Conservation (phyloP, 2,113 vertebrate genomes). For the Bungarus multicinctus region DNA sequence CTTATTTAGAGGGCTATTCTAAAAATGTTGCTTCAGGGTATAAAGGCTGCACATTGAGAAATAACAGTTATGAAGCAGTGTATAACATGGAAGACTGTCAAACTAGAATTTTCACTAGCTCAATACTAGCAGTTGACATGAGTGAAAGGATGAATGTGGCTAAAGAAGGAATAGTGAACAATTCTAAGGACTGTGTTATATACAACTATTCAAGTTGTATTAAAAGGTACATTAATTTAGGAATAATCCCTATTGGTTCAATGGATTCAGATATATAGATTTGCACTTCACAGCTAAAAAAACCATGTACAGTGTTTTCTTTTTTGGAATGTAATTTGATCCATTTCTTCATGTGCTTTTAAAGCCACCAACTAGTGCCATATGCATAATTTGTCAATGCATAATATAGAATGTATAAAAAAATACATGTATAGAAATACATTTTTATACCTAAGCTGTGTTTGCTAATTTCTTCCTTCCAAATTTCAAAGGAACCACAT, state of each 20-base stretch:
- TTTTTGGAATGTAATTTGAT: neutral
- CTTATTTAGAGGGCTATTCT: neutral
- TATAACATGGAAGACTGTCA: neutral
- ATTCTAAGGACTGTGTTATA: neutral
- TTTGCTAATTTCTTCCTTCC: constrained; percentile 7
- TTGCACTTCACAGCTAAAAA: neutral
- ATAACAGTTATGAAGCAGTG: neutral
- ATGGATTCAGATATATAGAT: neutral
- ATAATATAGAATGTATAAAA: too few species aligned
- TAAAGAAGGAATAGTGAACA: neutral
- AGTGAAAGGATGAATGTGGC: neutral
- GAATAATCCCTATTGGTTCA: neutral
- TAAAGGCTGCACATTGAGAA: neutral
- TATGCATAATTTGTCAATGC: neutral
- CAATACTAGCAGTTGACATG: neutral
- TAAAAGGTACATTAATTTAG: neutral
- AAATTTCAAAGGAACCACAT: neutral
- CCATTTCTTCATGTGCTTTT: neutral
- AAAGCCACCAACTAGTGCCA: neutral
- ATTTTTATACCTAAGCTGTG: constrained; percentile 21
- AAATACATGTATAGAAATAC: too few species aligned
- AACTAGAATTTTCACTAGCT: neutral
- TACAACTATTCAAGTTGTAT: neutral
- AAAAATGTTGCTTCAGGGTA: neutral
- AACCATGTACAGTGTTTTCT: neutral